Evolutionary conservation across 2,888 invertebrate species (phyloP).

Genomic region (Stenodera caucasica): DNA sequence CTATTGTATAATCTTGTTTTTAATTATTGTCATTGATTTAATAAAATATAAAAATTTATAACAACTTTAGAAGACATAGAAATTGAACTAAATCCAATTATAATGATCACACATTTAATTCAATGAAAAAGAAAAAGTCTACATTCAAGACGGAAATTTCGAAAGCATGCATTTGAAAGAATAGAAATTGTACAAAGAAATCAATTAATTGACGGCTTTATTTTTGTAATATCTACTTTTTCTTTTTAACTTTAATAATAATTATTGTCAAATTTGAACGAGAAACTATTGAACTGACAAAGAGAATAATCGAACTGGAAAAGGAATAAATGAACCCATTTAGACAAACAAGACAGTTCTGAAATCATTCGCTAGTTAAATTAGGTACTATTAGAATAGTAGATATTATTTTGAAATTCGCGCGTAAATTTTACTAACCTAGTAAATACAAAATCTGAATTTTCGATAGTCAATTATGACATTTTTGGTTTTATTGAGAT

Average conservation of each 20-base stretch:
- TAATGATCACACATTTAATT: conserved; percentile 23
- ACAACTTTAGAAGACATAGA: conserved; percentile 20
- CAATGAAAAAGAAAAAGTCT: conserved; percentile 14
- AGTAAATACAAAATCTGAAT: too few species aligned
- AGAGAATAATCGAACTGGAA: too few species aligned
- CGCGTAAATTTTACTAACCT: too few species aligned
- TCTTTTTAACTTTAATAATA: neutral
- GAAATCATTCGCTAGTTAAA: too few species aligned
- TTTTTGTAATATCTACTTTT: conserved; percentile 13
- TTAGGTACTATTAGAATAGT: too few species aligned
- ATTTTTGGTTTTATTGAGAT: too few species aligned
- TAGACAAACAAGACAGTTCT: too few species aligned
- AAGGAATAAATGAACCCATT: too few species aligned
- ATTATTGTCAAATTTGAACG: conserved; percentile 17
- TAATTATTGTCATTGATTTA: neutral
- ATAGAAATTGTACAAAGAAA: neutral
- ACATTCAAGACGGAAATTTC: neutral
- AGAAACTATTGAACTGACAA: conserved; percentile 17
- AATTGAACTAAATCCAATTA: conserved; percentile 15
- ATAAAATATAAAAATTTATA: conserved; percentile 29
- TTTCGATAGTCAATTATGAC: too few species aligned
- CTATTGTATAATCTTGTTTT: conserved; percentile 9
- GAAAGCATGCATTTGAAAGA: too few species aligned
- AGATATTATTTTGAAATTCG: too few species aligned
- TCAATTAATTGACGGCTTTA: neutral